These are phyloP conservation scores for Euthynnus affinis DNA, from an alignment of 2,797 vertebrate genomes.

Conservation along the genomic window DNA sequence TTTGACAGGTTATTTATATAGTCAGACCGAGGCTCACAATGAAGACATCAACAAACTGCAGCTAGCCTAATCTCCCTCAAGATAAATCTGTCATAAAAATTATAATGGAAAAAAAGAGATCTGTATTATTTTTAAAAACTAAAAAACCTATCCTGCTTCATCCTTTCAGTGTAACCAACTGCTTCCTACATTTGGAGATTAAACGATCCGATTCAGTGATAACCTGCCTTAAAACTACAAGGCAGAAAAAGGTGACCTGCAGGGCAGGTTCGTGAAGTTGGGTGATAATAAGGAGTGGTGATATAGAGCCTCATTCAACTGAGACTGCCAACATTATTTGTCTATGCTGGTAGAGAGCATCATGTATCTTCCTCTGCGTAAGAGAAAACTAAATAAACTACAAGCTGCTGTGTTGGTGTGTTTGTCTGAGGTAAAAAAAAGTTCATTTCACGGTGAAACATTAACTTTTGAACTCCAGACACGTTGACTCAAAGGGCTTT, in stretches of 20 bases:
- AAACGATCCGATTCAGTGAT: conserved; percentile 26
- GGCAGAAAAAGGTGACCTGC: not conserved
- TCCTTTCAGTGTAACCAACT: conserved; percentile 35
- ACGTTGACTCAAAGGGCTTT: not conserved
- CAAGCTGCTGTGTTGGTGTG: not conserved
- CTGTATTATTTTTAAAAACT: conserved; percentile 47
- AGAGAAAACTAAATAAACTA: conserved; percentile 27
- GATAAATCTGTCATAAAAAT: conserved; percentile 68
- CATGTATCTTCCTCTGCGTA: conserved; percentile 5
- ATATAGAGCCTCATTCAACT: not conserved
- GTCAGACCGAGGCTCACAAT: conserved; percentile 43
- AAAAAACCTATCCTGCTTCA: conserved; percentile 35
- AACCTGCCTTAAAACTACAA: conserved; percentile 25
- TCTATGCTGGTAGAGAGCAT: conserved; percentile 7
- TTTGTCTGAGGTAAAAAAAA: not conserved
- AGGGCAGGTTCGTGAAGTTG: conserved; percentile 12
- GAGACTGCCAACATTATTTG: not conserved
- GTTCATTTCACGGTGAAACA: not conserved
- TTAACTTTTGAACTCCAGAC: not conserved
- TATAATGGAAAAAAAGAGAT: conserved; percentile 33
- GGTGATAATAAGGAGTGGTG: not conserved
- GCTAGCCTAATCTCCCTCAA: conserved; percentile 58
- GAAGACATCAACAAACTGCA: conserved; percentile 64
- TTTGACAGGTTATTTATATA: conserved; percentile 63
- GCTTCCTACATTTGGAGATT: conserved; percentile 45